Conservation (phyloP, 2,113 vertebrate genomes). For the Himantopus leucocephalus region DNA sequence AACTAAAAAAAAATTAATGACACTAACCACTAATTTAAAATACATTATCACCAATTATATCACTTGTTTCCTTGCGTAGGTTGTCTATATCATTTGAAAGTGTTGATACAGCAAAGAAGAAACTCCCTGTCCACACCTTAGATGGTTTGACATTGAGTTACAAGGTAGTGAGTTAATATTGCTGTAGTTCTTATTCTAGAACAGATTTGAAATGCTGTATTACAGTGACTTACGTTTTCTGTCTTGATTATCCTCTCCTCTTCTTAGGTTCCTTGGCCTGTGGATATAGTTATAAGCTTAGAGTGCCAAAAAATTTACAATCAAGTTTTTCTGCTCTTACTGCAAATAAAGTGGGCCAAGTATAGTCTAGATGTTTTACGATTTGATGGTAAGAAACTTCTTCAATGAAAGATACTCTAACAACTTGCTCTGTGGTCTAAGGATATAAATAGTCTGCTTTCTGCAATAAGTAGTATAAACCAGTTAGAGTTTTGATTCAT, state of each 20-base stretch:
- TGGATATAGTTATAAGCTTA: conserved; percentile 97
- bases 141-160: conserved; percentile 93
- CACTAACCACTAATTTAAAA: neutral
- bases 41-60: neutral
- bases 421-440: neutral
- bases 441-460: neutral
- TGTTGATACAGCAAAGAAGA: conserved; percentile 88
- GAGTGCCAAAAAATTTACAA: conserved; percentile 99
- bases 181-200: neutral
- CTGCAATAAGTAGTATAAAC: neutral
- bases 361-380: conserved; percentile 94
- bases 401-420: neutral
- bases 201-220: neutral
- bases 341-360: conserved; percentile 99
- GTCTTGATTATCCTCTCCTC: neutral
- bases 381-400: conserved; percentile 86
- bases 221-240: neutral
- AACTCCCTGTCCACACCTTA: conserved; percentile 91
- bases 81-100: conserved; percentile 91
- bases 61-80: conserved; percentile 67
- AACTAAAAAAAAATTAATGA: neutral
- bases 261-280: conserved; percentile 95
- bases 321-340: conserved; percentile 93
- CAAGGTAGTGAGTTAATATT: conserved; percentile 78
- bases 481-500: neutral